A percentile compares a stretch with the other conserved stretches of the same genome.
phyloP scores from a whole-genome alignment of 2,797 vertebrate genomes.

The Onychomys arenicola region DNA sequence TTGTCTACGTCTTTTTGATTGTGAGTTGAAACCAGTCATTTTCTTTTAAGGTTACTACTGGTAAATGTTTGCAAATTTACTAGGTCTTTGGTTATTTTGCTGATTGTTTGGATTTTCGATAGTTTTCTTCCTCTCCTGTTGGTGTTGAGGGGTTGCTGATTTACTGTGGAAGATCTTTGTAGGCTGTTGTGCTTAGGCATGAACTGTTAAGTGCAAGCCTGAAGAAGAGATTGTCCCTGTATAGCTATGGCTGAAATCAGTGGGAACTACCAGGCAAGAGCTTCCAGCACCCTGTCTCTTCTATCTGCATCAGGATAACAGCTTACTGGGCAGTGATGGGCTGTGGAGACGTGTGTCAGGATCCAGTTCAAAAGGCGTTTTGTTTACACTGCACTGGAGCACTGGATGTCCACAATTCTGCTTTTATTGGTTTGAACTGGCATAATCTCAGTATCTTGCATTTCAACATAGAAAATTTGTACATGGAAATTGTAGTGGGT shows the following conservation, averaged over 20 bases:
- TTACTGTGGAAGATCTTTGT: no score
- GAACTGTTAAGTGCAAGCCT: background rate
- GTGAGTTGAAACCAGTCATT: background rate
- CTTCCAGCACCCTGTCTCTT: background rate
- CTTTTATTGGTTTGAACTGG: background rate
- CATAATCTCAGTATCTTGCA: background rate
- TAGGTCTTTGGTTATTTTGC: background rate
- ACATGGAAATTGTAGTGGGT: no score
- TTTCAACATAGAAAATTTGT: slow-evolving; percentile 18
- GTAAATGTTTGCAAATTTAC: background rate
- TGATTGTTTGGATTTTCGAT: background rate
- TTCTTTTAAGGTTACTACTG: background rate
- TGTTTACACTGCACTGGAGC: background rate
- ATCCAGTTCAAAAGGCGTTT: no score
- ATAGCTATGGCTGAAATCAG: background rate
- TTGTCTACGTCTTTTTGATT: background rate
- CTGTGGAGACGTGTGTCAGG: background rate
- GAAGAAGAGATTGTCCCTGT: background rate
- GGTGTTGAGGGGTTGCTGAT: background rate
- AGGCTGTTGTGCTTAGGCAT: background rate
- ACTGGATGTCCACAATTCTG: background rate
- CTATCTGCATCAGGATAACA: background rate
- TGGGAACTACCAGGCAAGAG: background rate
- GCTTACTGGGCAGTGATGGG: background rate
- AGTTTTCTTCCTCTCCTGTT: background rate